Evolutionary conservation across 2,888 invertebrate genomes (phyloP), one percentile per base, ranked within the genome.

Genomic region (Pristionchus maxplancki): DNA sequence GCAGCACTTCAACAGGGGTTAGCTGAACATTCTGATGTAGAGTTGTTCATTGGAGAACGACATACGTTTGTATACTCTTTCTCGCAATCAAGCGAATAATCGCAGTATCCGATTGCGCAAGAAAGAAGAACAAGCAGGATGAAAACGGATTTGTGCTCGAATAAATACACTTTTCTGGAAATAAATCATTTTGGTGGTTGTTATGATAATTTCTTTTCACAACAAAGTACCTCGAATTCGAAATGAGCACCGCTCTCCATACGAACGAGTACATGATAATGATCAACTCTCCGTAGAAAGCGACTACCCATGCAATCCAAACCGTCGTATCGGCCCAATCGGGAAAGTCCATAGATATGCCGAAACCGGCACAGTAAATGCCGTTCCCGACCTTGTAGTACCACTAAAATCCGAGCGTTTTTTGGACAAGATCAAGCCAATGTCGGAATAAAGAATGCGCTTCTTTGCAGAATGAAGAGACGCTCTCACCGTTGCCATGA

Each of bases 241-340:
- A 78, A 9, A 78, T 78, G 44, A 78, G 48, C 13, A 78, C 78
- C n/a, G 78, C 78, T 15, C 78, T 44, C 78, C 78, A 78, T n/a
- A 78, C 28, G 44, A 78, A 78, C 2, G 78, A 44, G 34, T 78
- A 78, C 6, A 44, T 44, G 15, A 78, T 78, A 2, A 78, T 15
- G n/a, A 28, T 28, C 4, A 78, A 28, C 28, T 78, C 44, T 3
- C 31, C 78, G 28, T 78, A 44, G 28, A 78, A 78, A 24, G 78
- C 28, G 78, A 28, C 44, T 9, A 78, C 44, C 78, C 78, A 78
- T 11, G 78, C 20, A 20, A 44, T n/a, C 78, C 44, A 44, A 11
- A n/a, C 24, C 3, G 28, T 31, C 11, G 15, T 9, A 17, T 34
- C n/a, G 1, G 13, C 5, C 78, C 78, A 78, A 1, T 78, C 78